A percentile compares a stretch with the other conserved stretches of the same genome.
Conservation (phyloP, 2,113 vertebrate species). For the Heterochromis multidens region DNA sequence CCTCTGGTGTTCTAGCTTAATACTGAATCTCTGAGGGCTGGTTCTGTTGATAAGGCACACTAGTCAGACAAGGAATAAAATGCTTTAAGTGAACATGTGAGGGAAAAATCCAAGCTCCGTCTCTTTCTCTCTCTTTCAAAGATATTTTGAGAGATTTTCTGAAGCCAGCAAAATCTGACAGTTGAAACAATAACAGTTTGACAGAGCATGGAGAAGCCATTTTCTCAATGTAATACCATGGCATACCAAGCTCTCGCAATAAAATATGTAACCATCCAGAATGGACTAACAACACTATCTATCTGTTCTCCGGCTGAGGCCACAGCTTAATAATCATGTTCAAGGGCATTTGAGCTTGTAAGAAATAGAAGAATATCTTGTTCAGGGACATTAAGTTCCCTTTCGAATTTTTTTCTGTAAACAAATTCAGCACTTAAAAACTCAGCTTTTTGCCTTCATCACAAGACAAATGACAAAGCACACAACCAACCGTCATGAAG, state of each 20-base stretch:
- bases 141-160: constrained; percentile 42
- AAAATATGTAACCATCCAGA: constrained; percentile 14
- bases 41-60: constrained; percentile 28
- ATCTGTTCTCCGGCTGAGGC: not conserved
- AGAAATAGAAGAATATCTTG: not conserved
- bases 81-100: not conserved
- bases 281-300: not conserved
- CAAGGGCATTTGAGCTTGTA: not conserved
- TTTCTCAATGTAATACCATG: constrained; percentile 23
- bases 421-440: not conserved
- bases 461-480: not conserved
- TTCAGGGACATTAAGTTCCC: not conserved
- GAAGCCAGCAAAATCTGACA: constrained; percentile 35
- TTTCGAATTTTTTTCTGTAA: not conserved
- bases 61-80: constrained; percentile 28
- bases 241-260: constrained; percentile 1
- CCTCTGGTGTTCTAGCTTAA: constrained; percentile 14
- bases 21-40: constrained; percentile 33
- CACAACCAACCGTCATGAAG: not conserved
- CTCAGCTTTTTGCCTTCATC: not conserved
- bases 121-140: not conserved
- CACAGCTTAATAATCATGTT: not conserved
- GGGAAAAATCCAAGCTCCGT: constrained; percentile 1
- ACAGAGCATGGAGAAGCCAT: constrained; percentile 33
- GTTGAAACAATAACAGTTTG: constrained; percentile 43